Percentiles rank a stretch among this genome's conserved stretches.
phyloP scores from a whole-genome alignment of 2,113 vertebrate species.

The Aegotheles bennettii region DNA sequence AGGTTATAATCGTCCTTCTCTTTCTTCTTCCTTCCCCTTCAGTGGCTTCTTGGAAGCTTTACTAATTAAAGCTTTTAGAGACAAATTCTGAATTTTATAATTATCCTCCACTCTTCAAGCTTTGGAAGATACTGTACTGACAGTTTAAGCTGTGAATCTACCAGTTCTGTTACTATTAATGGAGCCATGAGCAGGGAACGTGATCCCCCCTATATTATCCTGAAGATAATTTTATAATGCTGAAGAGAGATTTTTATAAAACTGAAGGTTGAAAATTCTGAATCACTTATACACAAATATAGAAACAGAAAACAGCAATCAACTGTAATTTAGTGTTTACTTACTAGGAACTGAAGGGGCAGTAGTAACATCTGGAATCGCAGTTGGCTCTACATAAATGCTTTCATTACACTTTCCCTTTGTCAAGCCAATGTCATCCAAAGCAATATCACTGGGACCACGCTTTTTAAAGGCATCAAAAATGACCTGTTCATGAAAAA shows the following conservation, averaged over 20 bases:
- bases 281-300: neutral
- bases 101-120: neutral
- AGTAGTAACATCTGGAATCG: constrained; percentile 66
- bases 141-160: neutral
- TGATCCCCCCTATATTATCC: too few species aligned
- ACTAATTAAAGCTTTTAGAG: neutral
- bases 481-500: constrained; percentile 74
- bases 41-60: neutral
- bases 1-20: neutral
- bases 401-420: constrained; percentile 72
- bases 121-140: neutral
- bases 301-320: neutral
- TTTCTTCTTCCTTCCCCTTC: neutral
- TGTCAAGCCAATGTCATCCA: constrained; percentile 86
- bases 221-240: neutral
- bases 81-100: neutral
- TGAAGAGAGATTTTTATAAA: neutral
- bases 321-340: constrained; percentile 9
- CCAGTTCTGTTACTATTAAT: neutral
- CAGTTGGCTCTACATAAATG: constrained; percentile 82
- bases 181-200: neutral
- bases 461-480: constrained; percentile 80
- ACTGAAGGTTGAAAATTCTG: neutral
- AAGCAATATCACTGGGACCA: constrained; percentile 77
- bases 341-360: constrained; percentile 75